Evolutionary conservation across 2,888 invertebrate species (phyloP), one percentile per base, ranked within the genome.

Genomic region (Ganaspis brasiliensis): DNA sequence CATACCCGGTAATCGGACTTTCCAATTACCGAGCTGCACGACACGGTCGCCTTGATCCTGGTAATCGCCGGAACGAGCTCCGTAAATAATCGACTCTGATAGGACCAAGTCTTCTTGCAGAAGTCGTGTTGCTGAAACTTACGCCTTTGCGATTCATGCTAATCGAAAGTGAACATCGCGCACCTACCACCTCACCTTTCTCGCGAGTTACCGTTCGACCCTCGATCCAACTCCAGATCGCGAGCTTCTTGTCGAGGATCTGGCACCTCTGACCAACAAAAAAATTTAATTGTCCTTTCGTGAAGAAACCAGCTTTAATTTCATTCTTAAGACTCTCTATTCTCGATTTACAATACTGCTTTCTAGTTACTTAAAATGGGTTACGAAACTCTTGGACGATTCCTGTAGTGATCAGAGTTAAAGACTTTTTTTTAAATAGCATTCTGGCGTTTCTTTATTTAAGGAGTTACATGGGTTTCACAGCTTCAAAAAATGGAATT

Each of bases 11-110:
- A 56, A 75, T 72, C 70, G 72, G 76, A 40, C 74, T 63, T 59
- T 74, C 57, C 77, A 73, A 73, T 73, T 77, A 76, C 63, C 59
- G 45, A 35, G 56, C 31, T 26, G 40, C 40, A 73, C 57, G 61
- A 63, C 61, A 63, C 61, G 21, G 63, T 63, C 63, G 40, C 40
- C 63, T 63, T 63, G 63, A 63, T 63, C 63, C 63, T 63, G 63
- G 21, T 21, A 37, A 63, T 63, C 61, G 61, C 61, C 37, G 61
- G 61, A 63, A 63, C 37, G 61, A 63, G 37, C 61, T 40, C 61
- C 61, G 61, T 63, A 63, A 63, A 63, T 63, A 63, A 63, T 63
- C 61, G 61, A 63, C 61, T 37, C 61, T 63, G 61, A 63, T 63
- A 63, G 61, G 37, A 61, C 61, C 61, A 35, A 37, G 19, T 19